A percentile compares a stretch with the other conserved stretches of the same genome.
Evolutionary conservation across 2,113 vertebrate genomes (phyloP).

Genomic region (Recurvirostra avosetta): DNA sequence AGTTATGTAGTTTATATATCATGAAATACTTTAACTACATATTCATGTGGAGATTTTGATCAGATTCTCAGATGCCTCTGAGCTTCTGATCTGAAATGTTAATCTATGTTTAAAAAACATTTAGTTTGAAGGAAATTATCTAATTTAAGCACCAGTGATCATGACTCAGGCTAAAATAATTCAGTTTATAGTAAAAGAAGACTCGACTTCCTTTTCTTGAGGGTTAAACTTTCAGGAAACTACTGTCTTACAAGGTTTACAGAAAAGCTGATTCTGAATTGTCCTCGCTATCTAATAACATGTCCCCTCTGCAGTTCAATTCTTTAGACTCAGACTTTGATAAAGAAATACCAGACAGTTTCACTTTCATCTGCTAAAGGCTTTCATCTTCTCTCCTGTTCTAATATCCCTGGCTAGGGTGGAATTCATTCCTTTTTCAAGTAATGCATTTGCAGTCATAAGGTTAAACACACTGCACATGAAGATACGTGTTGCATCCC

Average conservation of each 20-base stretch:
- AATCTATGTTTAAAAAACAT: not conserved
- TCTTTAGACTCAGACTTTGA: not conserved
- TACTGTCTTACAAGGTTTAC: not conserved
- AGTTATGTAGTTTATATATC: not conserved
- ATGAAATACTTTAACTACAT: not conserved
- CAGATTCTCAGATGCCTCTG: not conserved
- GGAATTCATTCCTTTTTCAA: not conserved
- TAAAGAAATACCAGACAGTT: not conserved
- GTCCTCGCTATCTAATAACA: not conserved
- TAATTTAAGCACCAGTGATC: not conserved
- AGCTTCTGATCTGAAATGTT: not conserved
- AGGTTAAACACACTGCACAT: not conserved
- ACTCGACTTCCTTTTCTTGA: not conserved
- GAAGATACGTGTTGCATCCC: not conserved
- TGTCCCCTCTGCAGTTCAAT: not conserved
- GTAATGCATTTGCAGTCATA: not conserved
- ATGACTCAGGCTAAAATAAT: not conserved
- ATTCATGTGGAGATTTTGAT: not conserved
- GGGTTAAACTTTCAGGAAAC: not conserved
- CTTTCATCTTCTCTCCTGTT: not conserved
- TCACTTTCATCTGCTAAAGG: not conserved
- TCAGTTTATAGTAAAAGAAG: not conserved
- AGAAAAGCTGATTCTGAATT: not conserved
- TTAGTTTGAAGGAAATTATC: not conserved
- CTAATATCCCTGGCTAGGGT: not conserved